Conservation (phyloP, 2,888 invertebrate genomes). For the Seira musarum region DNA sequence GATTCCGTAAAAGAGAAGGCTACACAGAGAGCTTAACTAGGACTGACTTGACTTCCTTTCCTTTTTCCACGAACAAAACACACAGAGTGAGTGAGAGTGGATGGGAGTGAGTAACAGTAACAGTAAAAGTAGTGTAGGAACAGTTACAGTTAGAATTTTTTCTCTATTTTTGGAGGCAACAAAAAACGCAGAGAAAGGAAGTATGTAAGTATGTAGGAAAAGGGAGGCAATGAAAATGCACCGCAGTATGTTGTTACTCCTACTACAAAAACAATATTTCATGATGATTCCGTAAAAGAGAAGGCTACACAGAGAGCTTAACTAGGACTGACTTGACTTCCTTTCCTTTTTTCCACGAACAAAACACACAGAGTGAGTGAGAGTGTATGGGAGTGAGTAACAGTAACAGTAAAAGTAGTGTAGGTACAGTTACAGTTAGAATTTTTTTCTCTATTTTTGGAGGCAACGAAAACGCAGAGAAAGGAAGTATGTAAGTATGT, state of each 20-base stretch:
- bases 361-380: conserved; percentile 30
- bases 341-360: too few species aligned
- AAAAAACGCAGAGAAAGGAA: too few species aligned
- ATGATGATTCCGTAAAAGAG: too few species aligned
- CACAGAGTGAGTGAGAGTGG: conserved; percentile 24
- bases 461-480: too few species aligned
- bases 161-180: too few species aligned
- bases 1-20: conserved; percentile 49
- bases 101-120: conserved; percentile 13
- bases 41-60: background rate
- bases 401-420: background rate
- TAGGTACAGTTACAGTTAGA: background rate
- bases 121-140: background rate
- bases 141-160: background rate
- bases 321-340: background rate
- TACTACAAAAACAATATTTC: too few species aligned
- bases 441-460: too few species aligned
- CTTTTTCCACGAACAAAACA: too few species aligned
- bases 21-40: conserved; percentile 6
- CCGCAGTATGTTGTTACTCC: conserved; percentile 12
- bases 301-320: conserved; percentile 1
- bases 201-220: too few species aligned
- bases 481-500: too few species aligned
- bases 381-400: conserved; percentile 6
- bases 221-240: conserved; percentile 41